A percentile compares a stretch with the other conserved stretches of the same genome.
These are phyloP conservation scores for Vulpes ferrilata DNA, from an alignment of 2,113 vertebrate genomes.

Conservation along the genomic window DNA sequence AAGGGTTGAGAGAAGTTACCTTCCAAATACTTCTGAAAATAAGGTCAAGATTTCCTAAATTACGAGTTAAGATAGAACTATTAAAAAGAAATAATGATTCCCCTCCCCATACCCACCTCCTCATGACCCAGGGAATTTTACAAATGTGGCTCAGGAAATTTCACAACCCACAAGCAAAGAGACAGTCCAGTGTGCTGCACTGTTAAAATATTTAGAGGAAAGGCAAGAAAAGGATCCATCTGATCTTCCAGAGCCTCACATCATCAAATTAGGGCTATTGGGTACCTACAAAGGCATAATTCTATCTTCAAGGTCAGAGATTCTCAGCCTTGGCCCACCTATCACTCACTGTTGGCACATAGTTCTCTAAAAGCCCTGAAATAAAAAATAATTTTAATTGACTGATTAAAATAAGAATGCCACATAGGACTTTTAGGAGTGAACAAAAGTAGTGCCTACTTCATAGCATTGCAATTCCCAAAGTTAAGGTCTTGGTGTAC, in stretches of 20 bases:
- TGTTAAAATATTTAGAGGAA: slow-evolving; percentile 1
- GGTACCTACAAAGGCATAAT: neutral
- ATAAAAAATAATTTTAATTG: slow-evolving; percentile 10
- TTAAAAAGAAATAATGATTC: neutral
- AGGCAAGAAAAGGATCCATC: neutral
- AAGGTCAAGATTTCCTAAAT: neutral
- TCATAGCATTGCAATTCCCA: neutral
- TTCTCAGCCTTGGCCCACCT: no score
- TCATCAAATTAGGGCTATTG: neutral
- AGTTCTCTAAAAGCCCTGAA: neutral
- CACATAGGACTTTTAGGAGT: neutral
- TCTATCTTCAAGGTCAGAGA: neutral
- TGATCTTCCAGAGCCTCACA: neutral
- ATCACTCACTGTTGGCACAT: neutral
- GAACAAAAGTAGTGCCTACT: neutral
- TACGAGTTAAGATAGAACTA: neutral
- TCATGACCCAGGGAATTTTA: neutral
- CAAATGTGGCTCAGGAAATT: neutral
- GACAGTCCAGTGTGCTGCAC: neutral
- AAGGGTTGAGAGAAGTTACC: neutral
- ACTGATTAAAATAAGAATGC: neutral
- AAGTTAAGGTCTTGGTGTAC: neutral
- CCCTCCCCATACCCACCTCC: neutral
- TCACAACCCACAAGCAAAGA: neutral
- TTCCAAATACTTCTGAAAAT: neutral